A percentile compares a stretch with the other conserved stretches of the same genome.
Evolutionary conservation across 2,888 invertebrate species (phyloP).

Genomic region (Ariolimax columbianus): DNA sequence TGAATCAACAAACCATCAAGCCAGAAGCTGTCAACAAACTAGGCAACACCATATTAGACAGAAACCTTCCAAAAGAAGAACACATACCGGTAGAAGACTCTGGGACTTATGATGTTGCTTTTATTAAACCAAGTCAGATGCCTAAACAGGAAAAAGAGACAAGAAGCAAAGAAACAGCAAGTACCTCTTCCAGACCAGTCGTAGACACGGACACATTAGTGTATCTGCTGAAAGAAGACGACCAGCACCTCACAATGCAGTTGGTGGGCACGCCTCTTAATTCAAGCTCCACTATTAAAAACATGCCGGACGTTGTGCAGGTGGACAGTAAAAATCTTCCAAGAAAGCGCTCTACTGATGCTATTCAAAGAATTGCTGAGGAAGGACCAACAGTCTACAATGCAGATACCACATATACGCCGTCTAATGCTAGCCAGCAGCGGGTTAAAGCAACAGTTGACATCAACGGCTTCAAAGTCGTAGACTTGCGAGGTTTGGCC

Average conservation of each 20-base stretch:
- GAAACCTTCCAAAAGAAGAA: not conserved
- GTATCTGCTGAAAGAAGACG: not conserved
- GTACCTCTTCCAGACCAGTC: not conserved
- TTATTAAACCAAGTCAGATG: not conserved
- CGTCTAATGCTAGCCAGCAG: not conserved
- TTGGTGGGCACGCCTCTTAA: not conserved
- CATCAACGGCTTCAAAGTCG: conserved; percentile 60
- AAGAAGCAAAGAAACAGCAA: not conserved
- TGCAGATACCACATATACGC: not conserved
- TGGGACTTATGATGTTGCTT: not conserved
- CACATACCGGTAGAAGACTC: not conserved
- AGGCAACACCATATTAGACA: not conserved
- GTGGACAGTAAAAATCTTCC: conserved; percentile 28
- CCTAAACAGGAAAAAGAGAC: not conserved
- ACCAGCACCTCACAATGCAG: not conserved
- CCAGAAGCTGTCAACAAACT: not conserved
- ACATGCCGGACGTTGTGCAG: conserved; percentile 48
- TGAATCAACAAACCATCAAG: not conserved
- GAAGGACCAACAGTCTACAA: conserved; percentile 47
- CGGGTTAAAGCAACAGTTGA: not conserved
- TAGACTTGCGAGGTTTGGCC: conserved; percentile 65
- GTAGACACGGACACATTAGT: not conserved
- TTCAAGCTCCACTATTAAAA: not conserved
- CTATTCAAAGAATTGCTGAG: conserved; percentile 1
- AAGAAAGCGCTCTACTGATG: not conserved